Base-by-base conservation (phyloP, 2,797 vertebrate species). In the Halcyon leucocephala region DNA sequence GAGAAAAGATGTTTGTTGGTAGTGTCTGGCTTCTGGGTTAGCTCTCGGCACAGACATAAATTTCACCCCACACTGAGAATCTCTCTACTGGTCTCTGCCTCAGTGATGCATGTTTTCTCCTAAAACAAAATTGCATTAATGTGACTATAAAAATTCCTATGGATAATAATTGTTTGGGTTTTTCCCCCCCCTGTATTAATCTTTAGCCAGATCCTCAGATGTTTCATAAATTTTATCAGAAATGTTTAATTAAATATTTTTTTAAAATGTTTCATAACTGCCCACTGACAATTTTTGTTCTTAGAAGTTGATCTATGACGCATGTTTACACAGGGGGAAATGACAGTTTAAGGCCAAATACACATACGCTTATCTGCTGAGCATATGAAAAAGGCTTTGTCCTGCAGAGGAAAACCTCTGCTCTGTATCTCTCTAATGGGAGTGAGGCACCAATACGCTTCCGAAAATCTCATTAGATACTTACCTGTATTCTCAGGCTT, bases 1-100 rank as follows among this genome's bases (percentile, higher is more conserved):
- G 76, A 91, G 37, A 39, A 44, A 90, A 90, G 90, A 90, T 60
- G 35, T 82, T 76, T 88, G 82, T 86, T 94, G 70, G 66, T 81
- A 79, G 35, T 69, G 37, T 85, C 84, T 89, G 79, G 35, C 57
- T 83, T 15, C 51, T 22, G 42, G 51, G 22, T 16, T 82, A 72
- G 54, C 54, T 91, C 28, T 95, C 46, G 69, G 28, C 33, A 44
- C 17, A 69, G 71, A 39, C 44, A 66, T 90, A 93, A 86, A 86
- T 95, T 95, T 95, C 39, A 79, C 39, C 19, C 26, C 42, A 48
- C 9, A 21, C 28, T 84, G 73, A 84, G 94, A 84, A 86, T 76
- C 24, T 90, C 54, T 48, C 62, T 57, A 37, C n/a, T 81, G 24
- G 20, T 79, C 35, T 86, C 31, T 77, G 24, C 28, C 22, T 86